Base-by-base conservation (phyloP, 2,888 invertebrate species). In the Cetonia aurata region DNA sequence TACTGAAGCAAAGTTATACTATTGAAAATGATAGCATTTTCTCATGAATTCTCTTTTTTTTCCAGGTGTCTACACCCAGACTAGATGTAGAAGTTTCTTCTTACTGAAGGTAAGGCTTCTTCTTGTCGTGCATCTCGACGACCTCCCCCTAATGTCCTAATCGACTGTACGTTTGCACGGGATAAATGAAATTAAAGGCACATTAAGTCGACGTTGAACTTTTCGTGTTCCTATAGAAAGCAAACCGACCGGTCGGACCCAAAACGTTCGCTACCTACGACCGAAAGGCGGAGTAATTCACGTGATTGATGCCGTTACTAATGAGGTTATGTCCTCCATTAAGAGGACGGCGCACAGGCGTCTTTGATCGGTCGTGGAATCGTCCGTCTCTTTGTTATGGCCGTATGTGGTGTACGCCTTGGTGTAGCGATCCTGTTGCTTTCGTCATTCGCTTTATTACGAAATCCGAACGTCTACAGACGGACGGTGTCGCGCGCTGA, bases 241-340 rank as follows among this genome's bases (percentile, higher is more conserved):
- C 41, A 13, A 13, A 31, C 3, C 9, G 31, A 12, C 55, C 52
- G 41, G 50, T 6, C 15, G 12, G 41, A 17, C 44, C 67, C 37
- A 44, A 31, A n/a, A 19, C 59, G 50, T 31, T 53, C 33, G 56
- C 53, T 62, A 71, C 37, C 6, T 33, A 33, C 55, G 67, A 59
- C 70, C 65, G 69, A 71, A 71, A 74, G 73, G 73, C 72, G 72
- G 70, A 67, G 71, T 70, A 70, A 65, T 65, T 65, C 71, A 69
- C 71, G 75, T 75, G 75, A 75, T 75, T 75, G 75, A 75, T 75
- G 73, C 73, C 68, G 70, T 69, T 71, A 67, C 71, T 75, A 75
- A 75, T 74, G 73, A 75, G 72, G 69, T 69, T 69, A 72, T 72
- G 72, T 65, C 71, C 70, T 75, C 73, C 59, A 72, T 66, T 69